Percentiles rank a stretch among this genome's conserved stretches.
Conservation (phyloP, 2,797 vertebrate species). For the Coracias cyanogaster region DNA sequence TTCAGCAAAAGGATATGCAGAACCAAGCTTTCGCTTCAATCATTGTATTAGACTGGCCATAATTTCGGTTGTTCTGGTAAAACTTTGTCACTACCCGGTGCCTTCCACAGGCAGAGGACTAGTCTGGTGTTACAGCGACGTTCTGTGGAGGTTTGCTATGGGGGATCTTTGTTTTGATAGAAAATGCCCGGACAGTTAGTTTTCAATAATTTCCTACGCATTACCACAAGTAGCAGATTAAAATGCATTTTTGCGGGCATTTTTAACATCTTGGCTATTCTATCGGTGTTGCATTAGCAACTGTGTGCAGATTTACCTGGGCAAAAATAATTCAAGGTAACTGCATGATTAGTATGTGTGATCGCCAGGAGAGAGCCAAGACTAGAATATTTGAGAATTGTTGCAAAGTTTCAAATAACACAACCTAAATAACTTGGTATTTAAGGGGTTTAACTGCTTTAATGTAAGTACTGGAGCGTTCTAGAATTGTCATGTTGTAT, state of each 20-base stretch:
- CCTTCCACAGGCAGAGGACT: not conserved
- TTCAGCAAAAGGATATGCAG: not conserved
- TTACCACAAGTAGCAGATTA: not conserved
- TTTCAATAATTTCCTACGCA: not conserved
- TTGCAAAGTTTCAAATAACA: not conserved
- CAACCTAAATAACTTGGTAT: not conserved
- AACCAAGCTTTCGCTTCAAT: not conserved
- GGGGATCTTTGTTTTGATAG: not conserved
- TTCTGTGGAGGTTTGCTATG: not conserved
- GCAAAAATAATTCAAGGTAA: not conserved
- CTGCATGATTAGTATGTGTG: not conserved
- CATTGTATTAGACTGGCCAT: not conserved
- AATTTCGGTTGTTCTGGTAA: not conserved
- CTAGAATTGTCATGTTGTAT: not conserved
- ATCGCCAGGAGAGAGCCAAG: not conserved
- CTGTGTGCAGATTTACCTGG: not conserved
- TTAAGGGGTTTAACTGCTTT: not conserved
- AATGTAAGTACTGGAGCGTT: not conserved
- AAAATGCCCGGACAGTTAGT: not conserved
- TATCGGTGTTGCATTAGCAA: not conserved
- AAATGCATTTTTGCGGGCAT: not conserved
- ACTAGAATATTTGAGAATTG: not conserved
- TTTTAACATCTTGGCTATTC: not conserved
- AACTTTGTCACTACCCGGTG: not conserved
- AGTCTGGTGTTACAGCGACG: not conserved